Base-by-base conservation (phyloP, 1,140 invertebrate genomes). In the Bradynema listronoti region DNA sequence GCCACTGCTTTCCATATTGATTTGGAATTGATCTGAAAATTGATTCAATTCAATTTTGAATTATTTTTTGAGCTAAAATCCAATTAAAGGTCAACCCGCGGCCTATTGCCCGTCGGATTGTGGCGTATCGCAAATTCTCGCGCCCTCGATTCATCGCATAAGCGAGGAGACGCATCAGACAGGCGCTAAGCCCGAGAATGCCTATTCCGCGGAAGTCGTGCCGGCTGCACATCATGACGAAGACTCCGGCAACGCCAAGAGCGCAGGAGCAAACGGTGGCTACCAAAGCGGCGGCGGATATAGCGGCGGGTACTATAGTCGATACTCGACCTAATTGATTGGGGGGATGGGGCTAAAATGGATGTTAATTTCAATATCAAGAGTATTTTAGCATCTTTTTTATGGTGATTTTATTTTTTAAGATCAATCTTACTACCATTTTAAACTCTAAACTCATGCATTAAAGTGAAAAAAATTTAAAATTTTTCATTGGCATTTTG, bases 21-120 rank as follows among this genome's bases (percentile, higher is more conserved):
- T n/a, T n/a, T n/a, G n/a, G n/a, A n/a, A n/a, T n/a, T n/a, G n/a
- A n/a, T n/a, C n/a, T n/a, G n/a, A n/a, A n/a, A n/a, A n/a, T n/a
- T n/a, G n/a, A n/a, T n/a, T n/a, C n/a, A n/a, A n/a, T n/a, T n/a
- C n/a, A n/a, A 14, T 39, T 39, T 39, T 14, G 14, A 19, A 19
- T 14, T 39, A 56, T 46, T 54, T 42, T 42, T 22, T 61, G 16
- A 27, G 22, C n/a, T 14, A 61, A 14, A 6, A 32, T 7, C 9
- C 7, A 6, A 5, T 61, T 58, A 6, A 22, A 62, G 63, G 63
- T n/a, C 52, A 57, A 53, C 69, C 69, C 5, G 65, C 69, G 6
- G 56, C 65, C 7, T 71, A 72, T 30, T 71, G 69, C 52, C 69
- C 69, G 36, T 72, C 69, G 32, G 69, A 71, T 55, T 71, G 69